Base-by-base conservation (phyloP, 64 coral and sea anemone genomes). In the Montipora capricornis region DNA sequence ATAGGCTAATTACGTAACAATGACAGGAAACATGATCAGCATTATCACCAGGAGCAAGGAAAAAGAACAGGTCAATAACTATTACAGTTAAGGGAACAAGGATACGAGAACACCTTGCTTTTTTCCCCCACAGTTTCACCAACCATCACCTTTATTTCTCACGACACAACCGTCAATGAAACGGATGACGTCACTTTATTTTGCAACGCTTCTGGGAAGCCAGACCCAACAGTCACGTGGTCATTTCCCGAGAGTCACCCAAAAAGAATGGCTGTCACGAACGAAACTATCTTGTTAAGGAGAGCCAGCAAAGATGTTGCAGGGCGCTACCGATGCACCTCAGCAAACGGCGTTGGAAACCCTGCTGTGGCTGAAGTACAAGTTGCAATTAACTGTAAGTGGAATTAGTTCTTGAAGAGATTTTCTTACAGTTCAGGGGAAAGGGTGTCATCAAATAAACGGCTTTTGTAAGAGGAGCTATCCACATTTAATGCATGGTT, bases 171-270 rank as follows among this genome's bases (percentile, higher is more conserved):
- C 11, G 75, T 80, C 1, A 90, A 90, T 20, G 75, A 79, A 59
- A 90, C 75, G 15, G 88, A 80, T 6, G 44, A 67, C 37, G 59
- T 90, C n/a, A 44, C 47, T 1, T 15, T 90, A 44, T 90, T 79
- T 76, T 90, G 88, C 20, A 90, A 90, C 47, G 75, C 88, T 11
- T 78, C 88, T n/a, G 88, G 88, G 1, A 79, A 49, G 5, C 88
- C 88, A 17, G 10, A 11, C 5, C 88, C 88, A 22, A 29, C 6
- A 47, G 64, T 90, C 75, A 90, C 26, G 12, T 90, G 88, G 88
- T 67, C 44, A 68, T 68, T 68, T 67, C 20, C 1, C 0, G 47
- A 37, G 3, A 14, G 22, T 13, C 17, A 44, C 1, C 4, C 6
- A 4, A 46, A 22, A 11, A 46, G 48, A 14, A 47, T 5, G 49